phyloP scores from a whole-genome alignment of 2,797 vertebrate genomes.

The Gallirallus australis region DNA sequence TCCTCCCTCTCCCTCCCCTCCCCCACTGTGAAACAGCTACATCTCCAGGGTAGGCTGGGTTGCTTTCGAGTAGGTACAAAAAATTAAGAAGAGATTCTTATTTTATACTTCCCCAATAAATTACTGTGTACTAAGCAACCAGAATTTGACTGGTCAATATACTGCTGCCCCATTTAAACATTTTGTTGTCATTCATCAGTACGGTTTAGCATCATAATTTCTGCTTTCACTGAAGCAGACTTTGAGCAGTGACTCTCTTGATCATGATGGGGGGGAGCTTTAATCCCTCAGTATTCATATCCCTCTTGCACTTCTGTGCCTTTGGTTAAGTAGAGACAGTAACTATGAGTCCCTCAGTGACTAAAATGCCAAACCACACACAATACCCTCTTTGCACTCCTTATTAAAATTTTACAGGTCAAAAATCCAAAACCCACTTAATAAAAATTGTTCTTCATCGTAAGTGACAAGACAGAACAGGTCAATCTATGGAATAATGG shows the following conservation, averaged over 20 bases:
- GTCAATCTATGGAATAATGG: conserved; percentile 93
- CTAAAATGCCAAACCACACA: conserved; percentile 94
- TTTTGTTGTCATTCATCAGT: background rate
- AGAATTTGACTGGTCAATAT: background rate
- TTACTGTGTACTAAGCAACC: background rate
- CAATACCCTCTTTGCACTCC: conserved; percentile 88
- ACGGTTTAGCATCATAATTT: background rate
- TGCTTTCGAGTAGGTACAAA: background rate
- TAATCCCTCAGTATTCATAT: conserved; percentile 82
- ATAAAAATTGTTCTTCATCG: conserved; percentile 97
- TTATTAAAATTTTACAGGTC: conserved; percentile 99
- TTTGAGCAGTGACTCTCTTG: background rate
- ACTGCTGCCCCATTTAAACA: background rate
- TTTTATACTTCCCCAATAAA: background rate
- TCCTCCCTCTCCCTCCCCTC: no score
- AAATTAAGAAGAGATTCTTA: background rate
- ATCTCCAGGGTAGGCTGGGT: background rate
- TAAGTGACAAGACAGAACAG: conserved; percentile 92
- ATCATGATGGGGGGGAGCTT: conserved; percentile 32
- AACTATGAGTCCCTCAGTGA: conserved; percentile 90
- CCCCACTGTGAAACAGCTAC: background rate
- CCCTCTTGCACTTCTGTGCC: conserved; percentile 82
- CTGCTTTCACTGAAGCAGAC: background rate
- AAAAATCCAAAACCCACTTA: conserved; percentile 98
- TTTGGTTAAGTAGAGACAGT: conserved; percentile 93